phyloP scores from a whole-genome alignment of 2,888 invertebrate species.

The Amitus sp. region DNA sequence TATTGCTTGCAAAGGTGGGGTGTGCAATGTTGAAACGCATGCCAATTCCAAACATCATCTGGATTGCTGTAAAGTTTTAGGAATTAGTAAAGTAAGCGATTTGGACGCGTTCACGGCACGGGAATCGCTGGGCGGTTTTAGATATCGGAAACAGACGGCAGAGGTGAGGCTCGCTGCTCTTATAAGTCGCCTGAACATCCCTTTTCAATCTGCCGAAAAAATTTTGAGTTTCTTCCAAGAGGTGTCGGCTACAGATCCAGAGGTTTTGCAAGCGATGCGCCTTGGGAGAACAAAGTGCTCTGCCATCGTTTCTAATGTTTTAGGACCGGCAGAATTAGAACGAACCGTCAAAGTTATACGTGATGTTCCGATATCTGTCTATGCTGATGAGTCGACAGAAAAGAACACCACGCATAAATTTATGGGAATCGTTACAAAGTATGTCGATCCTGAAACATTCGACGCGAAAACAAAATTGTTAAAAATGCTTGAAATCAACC shows the following conservation, averaged over 20 bases:
- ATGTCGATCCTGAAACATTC: slow-evolving; percentile 2
- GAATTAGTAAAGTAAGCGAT: no score
- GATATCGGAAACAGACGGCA: no score
- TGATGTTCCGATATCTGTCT: slow-evolving; percentile 15
- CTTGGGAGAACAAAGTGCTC: slow-evolving; percentile 12
- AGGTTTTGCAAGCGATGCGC: slow-evolving; percentile 16
- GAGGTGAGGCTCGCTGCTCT: no score
- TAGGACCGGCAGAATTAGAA: slow-evolving; percentile 11
- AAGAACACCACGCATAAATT: background rate
- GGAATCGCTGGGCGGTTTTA: no score
- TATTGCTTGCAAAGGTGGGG: no score
- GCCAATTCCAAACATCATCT: no score
- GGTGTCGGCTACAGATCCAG: slow-evolving; percentile 13
- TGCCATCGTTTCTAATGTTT: slow-evolving; percentile 17
- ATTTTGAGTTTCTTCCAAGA: slow-evolving; percentile 16
- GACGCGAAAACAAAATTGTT: background rate
- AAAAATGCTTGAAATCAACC: background rate
- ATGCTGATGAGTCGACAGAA: background rate
- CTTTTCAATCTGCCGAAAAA: no score
- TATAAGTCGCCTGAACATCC: no score
- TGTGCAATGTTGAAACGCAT: no score
- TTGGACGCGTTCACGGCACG: no score
- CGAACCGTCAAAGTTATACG: background rate
- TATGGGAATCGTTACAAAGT: background rate
- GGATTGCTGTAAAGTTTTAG: no score